These are phyloP conservation scores for Gymnocheta viridis DNA, from an alignment of 2,888 invertebrate species.

Conservation along the genomic window DNA sequence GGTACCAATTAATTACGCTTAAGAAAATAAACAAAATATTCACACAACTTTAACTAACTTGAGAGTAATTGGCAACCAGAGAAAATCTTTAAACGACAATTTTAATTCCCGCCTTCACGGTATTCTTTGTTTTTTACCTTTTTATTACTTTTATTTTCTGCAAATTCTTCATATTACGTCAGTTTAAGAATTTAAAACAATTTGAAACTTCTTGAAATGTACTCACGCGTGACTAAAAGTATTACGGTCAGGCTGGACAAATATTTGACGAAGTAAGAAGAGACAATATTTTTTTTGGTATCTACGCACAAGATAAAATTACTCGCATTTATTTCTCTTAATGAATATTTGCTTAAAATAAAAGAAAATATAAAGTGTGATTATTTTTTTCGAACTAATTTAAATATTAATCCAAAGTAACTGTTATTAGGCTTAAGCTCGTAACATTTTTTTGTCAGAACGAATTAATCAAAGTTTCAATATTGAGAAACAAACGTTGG, in stretches of 20 bases:
- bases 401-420: no score
- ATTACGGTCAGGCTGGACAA: background rate
- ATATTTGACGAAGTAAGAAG: background rate
- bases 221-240: no score
- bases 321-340: no score
- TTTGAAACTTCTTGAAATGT: background rate
- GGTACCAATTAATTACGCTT: background rate
- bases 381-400: no score
- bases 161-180: slow-evolving; percentile 26
- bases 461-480: no score
- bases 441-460: no score
- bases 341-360: no score
- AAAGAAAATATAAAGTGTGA: no score
- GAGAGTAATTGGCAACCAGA: slow-evolving; percentile 26
- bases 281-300: background rate
- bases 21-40: slow-evolving; percentile 13
- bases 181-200: slow-evolving; percentile 1
- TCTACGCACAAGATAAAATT: no score
- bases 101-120: slow-evolving; percentile 39
- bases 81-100: background rate
- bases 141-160: background rate
- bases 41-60: background rate
- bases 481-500: no score
- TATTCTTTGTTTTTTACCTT: background rate
- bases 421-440: no score